phyloP scores from a whole-genome alignment of 2,113 vertebrate species.

The Arizona elegans region DNA sequence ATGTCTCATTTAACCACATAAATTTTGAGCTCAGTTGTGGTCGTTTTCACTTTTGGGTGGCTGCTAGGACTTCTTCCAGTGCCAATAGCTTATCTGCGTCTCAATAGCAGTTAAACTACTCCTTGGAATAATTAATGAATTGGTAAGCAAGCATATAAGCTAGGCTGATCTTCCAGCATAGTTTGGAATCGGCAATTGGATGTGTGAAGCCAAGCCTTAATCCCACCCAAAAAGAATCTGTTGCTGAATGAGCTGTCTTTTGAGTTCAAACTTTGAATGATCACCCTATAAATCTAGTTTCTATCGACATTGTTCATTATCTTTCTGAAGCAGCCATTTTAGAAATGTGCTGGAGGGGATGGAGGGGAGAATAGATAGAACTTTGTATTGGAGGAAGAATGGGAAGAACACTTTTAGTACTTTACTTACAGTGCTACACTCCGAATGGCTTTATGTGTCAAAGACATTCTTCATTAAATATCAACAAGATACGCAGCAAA shows the following conservation, averaged over 20 bases:
- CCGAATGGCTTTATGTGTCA: conserved; percentile 32
- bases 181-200: not conserved
- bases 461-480: conserved; percentile 35
- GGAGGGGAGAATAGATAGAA: conserved; percentile 36
- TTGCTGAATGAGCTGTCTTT: conserved; percentile 44
- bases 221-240: conserved; percentile 51
- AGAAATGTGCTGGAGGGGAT: not conserved
- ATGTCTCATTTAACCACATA: not conserved
- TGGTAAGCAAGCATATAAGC: not conserved
- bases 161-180: not conserved
- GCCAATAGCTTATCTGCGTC: not conserved
- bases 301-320: conserved; percentile 58
- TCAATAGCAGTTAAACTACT: not conserved
- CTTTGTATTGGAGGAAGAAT: conserved; percentile 32
- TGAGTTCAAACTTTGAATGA: conserved; percentile 57
- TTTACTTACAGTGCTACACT: conserved; percentile 30
- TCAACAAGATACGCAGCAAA: conserved; percentile 32
- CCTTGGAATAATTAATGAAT: not conserved
- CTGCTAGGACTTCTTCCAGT: not conserved
- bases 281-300: conserved; percentile 30
- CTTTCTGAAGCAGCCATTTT: conserved; percentile 19
- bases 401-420: conserved; percentile 5
- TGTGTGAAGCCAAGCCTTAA: not conserved
- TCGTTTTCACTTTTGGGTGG: conserved; percentile 19
- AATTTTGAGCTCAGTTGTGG: too few species aligned